Conservation (phyloP, 2,888 invertebrate genomes). For the Meta bourneti region DNA sequence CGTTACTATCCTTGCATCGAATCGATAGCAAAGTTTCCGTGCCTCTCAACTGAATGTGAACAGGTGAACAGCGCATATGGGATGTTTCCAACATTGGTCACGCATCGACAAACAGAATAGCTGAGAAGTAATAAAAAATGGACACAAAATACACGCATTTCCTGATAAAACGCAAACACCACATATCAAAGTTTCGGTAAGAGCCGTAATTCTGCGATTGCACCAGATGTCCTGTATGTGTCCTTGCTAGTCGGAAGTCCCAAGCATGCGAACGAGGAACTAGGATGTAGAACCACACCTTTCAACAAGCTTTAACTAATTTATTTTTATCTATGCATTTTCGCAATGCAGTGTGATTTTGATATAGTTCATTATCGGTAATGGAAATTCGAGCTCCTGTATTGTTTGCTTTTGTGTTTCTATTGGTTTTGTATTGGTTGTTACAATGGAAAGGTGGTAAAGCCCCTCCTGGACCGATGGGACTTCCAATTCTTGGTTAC, state of each 20-base stretch:
- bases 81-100: background rate
- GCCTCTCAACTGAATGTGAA: background rate
- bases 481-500: slow-evolving; percentile 45
- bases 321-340: too few relatives aligned
- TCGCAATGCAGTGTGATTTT: too few relatives aligned
- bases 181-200: background rate
- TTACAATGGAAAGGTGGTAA: slow-evolving; percentile 17
- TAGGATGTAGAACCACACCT: too few relatives aligned
- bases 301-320: too few relatives aligned
- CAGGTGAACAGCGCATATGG: background rate
- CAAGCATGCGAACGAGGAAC: too few relatives aligned
- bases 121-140: background rate
- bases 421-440: slow-evolving; percentile 23
- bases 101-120: background rate
- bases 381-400: background rate
- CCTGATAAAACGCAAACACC: background rate
- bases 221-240: too few relatives aligned
- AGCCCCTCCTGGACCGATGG: slow-evolving; percentile 44
- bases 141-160: background rate
- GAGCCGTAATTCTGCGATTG: background rate
- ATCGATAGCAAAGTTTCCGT: background rate
- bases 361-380: background rate
- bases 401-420: background rate
- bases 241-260: too few relatives aligned
- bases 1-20: background rate